Base-by-base conservation (phyloP, 2,113 vertebrate genomes). In the Callochromis pleurospilus region DNA sequence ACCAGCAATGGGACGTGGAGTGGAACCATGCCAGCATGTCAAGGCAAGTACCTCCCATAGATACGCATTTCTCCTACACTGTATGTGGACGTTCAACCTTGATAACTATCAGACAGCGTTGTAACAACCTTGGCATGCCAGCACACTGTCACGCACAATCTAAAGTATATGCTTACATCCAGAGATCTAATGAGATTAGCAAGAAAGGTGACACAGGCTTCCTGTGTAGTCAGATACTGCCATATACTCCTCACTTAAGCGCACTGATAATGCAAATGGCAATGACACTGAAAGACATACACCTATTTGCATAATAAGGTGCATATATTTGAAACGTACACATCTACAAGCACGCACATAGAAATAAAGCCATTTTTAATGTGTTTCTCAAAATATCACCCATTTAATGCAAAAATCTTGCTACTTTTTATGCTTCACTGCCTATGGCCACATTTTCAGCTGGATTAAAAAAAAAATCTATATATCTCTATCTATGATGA, bases 1-100 rank as follows among this genome's bases (percentile, higher is more conserved):
- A 99, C 98, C 14, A 97, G 90, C 85, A 99, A 99, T 40, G 97
- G 97, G 85, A 99, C 98, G 0, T 99, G 99, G 99, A 99, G 97
- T 90, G 98, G 97, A 90, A 75, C 93, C 31, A 95, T 97, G 86
- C 98, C 99, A 86, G 83, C 87, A 80, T 97, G 96, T 93, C 93
- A 94, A 94, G 96, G 96, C 96, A 94, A 85, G 58, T 17, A 14
- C 40, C 56, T 33, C 68, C 60, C 80, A 38, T 51, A 84, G 36
- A 83, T 29, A 19, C 21, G 21, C 45, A 58, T 86, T 68, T 49
- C 15, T 2, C 62, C 79, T 79, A 54, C 40, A 42, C 55, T 33
- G 62, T 54, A 47, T 73, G 51, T 26, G 40, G 51, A 86, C 49
- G 33, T 56, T 91, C 88, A 89, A 85, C 92, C 89, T 94, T 90